These are phyloP conservation scores for Barnardius zonarius DNA, from an alignment of 2,113 vertebrate species.

Conservation along the genomic window DNA sequence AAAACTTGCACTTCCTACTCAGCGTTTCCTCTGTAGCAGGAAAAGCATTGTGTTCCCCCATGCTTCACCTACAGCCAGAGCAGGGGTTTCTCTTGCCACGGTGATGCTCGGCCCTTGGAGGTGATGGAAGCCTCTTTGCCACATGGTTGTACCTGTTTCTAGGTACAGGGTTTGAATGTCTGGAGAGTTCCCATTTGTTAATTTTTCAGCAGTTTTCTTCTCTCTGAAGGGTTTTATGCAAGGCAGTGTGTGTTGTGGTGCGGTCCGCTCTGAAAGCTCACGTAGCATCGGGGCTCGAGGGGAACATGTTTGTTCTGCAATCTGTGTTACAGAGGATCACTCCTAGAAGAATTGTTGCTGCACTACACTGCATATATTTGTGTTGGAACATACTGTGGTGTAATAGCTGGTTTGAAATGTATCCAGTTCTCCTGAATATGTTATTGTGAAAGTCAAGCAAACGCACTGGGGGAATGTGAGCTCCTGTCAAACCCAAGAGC, in stretches of 20 bases:
- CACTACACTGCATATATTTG: constrained; percentile 22
- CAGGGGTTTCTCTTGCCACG: fast-evolving
- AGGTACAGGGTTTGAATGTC: fast-evolving
- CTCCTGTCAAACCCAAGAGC: not conserved
- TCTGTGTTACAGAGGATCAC: not conserved
- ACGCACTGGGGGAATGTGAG: not conserved
- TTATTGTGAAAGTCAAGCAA: constrained; percentile 22
- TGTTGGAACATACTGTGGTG: constrained; percentile 22
- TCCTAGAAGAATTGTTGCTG: not conserved
- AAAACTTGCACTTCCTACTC: not conserved
- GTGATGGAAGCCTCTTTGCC: not conserved
- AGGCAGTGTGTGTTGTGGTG: not conserved
- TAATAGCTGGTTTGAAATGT: constrained; percentile 30
- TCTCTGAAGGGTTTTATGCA: not conserved
- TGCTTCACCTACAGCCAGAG: fast-evolving
- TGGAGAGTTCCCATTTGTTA: not conserved
- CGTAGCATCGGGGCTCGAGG: not conserved
- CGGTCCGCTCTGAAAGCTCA: not conserved
- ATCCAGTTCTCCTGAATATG: constrained; percentile 23
- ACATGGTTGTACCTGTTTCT: not conserved
- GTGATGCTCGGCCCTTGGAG: not conserved
- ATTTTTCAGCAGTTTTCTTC: not conserved
- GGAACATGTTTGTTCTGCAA: not conserved
- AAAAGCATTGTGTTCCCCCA: fast-evolving
- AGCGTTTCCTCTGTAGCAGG: fast-evolving